phyloP scores from a whole-genome alignment of 2,113 vertebrate species.

The Terrapene triunguis region DNA sequence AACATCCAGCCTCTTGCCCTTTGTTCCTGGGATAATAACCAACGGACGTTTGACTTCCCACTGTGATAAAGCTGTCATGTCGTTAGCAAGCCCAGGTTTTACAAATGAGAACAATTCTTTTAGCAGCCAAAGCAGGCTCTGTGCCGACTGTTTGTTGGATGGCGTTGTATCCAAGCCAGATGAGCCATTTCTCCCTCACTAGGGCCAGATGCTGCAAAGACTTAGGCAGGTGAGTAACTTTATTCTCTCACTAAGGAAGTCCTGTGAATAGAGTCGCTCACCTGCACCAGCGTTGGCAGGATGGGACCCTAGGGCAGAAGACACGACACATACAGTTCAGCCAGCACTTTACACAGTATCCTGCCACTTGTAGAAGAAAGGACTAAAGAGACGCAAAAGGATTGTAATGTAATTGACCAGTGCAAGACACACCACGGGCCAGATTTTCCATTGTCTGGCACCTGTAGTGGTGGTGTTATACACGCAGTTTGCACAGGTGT shows the following conservation, averaged over 20 bases:
- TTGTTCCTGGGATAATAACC: conserved; percentile 47
- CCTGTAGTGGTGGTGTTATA: neutral
- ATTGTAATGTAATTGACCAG: neutral
- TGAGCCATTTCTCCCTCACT: neutral
- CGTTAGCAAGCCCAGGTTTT: neutral
- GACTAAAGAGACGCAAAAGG: neutral
- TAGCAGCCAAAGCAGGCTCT: too few relatives aligned
- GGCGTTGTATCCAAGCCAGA: neutral
- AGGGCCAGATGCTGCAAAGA: neutral
- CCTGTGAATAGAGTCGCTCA: neutral
- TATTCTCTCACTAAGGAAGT: neutral
- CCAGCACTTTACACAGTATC: neutral
- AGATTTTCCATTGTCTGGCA: neutral
- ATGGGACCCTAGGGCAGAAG: neutral
- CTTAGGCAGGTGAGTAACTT: neutral
- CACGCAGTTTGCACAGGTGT: neutral
- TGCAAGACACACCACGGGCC: neutral
- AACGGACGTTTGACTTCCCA: neutral
- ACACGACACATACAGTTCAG: neutral
- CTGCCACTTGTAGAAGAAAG: neutral
- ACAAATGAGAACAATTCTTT: conserved; percentile 23
- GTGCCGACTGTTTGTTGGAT: neutral
- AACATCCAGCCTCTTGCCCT: neutral
- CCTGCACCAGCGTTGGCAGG: neutral
- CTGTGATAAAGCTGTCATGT: neutral